Conservation (phyloP, 2,888 invertebrate genomes). For the Harmothoe impar region DNA sequence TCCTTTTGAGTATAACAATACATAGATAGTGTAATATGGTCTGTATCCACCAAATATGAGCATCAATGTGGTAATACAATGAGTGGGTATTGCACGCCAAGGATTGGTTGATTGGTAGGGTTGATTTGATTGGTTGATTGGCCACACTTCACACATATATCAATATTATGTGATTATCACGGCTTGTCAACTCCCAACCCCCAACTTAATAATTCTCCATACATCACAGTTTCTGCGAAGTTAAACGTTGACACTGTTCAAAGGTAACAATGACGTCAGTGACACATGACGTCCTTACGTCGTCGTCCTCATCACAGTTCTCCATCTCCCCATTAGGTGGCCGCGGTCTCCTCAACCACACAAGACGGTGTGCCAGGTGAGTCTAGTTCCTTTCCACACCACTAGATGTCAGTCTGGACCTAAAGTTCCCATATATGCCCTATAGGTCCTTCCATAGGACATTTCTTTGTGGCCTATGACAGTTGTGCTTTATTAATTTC, state of each 20-base stretch:
- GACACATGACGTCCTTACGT: background rate
- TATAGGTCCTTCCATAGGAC: too few relatives aligned
- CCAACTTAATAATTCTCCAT: background rate
- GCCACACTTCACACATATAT: background rate
- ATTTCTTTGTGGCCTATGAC: too few relatives aligned
- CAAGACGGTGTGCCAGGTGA: background rate
- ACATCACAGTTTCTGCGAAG: constrained; percentile 31
- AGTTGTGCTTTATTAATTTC: too few relatives aligned
- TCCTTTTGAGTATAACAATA: constrained; percentile 11
- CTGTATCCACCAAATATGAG: background rate
- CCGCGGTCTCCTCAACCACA: background rate
- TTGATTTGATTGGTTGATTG: background rate
- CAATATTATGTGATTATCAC: background rate
- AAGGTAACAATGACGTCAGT: background rate
- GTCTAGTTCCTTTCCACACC: background rate
- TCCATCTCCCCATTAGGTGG: constrained; percentile 22
- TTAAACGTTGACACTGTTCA: constrained; percentile 9
- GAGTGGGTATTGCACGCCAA: constrained; percentile 24
- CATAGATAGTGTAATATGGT: constrained; percentile 8
- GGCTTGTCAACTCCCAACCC: background rate
- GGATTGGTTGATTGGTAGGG: constrained; percentile 8
- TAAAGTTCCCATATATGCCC: too few relatives aligned
- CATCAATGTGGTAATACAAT: background rate
- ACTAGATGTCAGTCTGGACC: background rate
- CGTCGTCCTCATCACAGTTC: background rate